Base-by-base conservation (phyloP, 2,888 invertebrate species). In the Troglohyphantes excavatus region DNA sequence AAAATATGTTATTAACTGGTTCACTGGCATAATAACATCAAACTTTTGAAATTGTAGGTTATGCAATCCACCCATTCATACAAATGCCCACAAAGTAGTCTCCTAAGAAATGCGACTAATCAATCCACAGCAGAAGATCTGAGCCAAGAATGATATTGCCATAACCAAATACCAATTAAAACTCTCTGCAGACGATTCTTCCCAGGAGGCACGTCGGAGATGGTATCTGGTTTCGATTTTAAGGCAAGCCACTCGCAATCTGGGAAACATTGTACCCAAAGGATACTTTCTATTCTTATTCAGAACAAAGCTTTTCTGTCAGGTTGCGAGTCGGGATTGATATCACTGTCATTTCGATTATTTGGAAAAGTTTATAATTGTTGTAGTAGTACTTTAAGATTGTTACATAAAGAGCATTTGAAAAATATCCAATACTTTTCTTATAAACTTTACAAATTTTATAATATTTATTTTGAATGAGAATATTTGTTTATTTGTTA, bases 131-230 rank as follows among this genome's bases (percentile, higher is more conserved):
- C 17, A 46, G 2, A 17, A 46, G 9, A 46, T 17, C 17, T 2
- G 11, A 46, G 2, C 46, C 46, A 17, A 17, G 17, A 46, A 46
- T 2, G 17, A 46, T 46, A 46, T 46, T 7, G 46, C 17, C 46
- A 46, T 46, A 46, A 46, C 46, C 53, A 53, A 53, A 53, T 53
- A 53, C 53, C 53, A 53, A 53, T 53, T 53, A 53, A 53, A n/a
- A 53, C 53, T 53, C 53, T 13, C 53, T 17, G n/a, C n/a, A 17
- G n/a, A 1, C n/a, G 3, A 53, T 53, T n/a, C 17, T 53, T n/a
- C 53, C 53, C 53, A 7, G 5, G 53, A 11, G 53, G 2, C 2
- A 1, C 0, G 5, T 13, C 13, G 2, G 9, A 33, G 33, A 33
- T 33, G 33, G 53, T n/a, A 53, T 0, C 1, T 17, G 0, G 5